These are phyloP conservation scores for Nasonovia ribisnigri DNA, from an alignment of 2,888 invertebrate genomes.

Conservation along the genomic window DNA sequence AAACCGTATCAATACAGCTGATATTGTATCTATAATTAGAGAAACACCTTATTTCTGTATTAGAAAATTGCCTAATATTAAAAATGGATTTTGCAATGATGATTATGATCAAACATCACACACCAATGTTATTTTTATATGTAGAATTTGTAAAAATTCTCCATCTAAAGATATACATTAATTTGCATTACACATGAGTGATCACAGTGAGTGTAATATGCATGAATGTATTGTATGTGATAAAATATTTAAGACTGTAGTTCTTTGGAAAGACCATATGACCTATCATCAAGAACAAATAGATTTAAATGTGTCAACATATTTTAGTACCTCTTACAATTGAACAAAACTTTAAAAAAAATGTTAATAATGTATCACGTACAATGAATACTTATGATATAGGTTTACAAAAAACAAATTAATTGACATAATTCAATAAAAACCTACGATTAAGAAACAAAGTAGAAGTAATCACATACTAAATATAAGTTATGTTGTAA, in stretches of 20 bases:
- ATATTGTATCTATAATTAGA: neutral
- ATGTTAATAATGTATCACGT: neutral
- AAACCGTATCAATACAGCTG: neutral
- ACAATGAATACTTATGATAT: neutral
- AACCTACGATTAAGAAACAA: neutral
- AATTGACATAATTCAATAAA: neutral
- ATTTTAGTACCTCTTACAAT: neutral
- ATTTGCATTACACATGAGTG: slow-evolving; percentile 43
- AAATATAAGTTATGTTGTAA: slow-evolving; percentile 27
- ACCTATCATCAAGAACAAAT: slow-evolving; percentile 19
- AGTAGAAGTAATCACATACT: neutral
- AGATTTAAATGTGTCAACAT: neutral
- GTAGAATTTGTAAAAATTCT: slow-evolving; percentile 31
- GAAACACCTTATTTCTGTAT: neutral
- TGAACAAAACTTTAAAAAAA: neutral
- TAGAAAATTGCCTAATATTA: neutral
- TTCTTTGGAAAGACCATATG: slow-evolving; percentile 30
- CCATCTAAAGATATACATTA: slow-evolving; percentile 17
- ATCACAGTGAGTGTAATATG: neutral
- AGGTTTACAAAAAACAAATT: neutral
- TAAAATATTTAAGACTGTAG: neutral
- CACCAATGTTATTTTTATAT: neutral
- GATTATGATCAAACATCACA: neutral
- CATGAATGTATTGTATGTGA: slow-evolving; percentile 43
- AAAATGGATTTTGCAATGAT: neutral